Conservation (phyloP, 1,140 invertebrate genomes). For the Augochlora pura region DNA sequence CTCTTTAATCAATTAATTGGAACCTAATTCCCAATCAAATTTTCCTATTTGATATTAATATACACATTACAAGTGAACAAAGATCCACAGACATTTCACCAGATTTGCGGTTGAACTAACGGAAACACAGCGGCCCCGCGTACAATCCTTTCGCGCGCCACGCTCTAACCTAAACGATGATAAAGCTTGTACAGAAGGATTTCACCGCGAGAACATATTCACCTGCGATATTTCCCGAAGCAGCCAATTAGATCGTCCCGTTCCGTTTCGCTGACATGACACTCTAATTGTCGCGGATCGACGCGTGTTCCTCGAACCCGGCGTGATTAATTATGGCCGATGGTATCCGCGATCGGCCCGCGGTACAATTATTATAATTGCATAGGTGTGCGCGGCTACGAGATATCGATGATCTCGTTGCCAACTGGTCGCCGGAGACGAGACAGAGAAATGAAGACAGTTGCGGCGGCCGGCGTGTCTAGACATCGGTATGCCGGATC, state of each 20-base stretch:
- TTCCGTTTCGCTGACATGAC: constrained; percentile 5
- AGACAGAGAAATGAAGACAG: neutral
- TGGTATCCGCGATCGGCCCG: constrained; percentile 29
- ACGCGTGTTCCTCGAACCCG: constrained; percentile 43
- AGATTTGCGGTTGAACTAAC: too few species aligned
- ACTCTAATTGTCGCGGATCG: constrained; percentile 48
- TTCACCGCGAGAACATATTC: neutral
- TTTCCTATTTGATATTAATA: too few species aligned
- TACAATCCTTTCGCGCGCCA: neutral
- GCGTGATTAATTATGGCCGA: constrained; percentile 46
- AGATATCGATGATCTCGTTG: constrained; percentile 41
- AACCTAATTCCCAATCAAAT: too few species aligned
- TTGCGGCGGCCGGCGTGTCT: neutral
- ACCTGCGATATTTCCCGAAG: neutral
- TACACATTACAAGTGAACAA: too few species aligned
- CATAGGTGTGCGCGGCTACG: constrained; percentile 22
- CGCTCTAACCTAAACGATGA: neutral
- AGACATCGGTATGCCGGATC: neutral
- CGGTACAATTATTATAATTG: constrained; percentile 56
- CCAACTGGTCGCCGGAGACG: neutral
- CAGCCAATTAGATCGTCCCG: constrained; percentile 8
- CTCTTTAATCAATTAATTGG: too few species aligned
- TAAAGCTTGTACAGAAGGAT: neutral
- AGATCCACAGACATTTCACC: too few species aligned
- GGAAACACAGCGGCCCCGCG: too few species aligned